phyloP scores from a whole-genome alignment of 2,888 invertebrate genomes.

The Choristoneura rosaceana region DNA sequence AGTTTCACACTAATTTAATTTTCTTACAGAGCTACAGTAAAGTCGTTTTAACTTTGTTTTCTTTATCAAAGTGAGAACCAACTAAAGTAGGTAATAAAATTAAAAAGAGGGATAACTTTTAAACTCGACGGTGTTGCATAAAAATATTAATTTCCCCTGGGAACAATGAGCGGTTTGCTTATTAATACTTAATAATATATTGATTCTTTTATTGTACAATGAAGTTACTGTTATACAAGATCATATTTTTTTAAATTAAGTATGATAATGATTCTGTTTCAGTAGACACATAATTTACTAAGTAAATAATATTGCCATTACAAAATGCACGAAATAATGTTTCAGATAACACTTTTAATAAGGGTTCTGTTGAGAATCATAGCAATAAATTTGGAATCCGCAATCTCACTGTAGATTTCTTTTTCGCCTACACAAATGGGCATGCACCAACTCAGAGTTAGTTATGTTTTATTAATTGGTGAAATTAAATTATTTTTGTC shows the following conservation, averaged over 20 bases:
- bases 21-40: constrained; percentile 49
- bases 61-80: constrained; percentile 33
- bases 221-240: neutral
- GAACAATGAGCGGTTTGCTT: constrained; percentile 58
- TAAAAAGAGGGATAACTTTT: constrained; percentile 54
- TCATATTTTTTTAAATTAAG: no score
- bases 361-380: neutral
- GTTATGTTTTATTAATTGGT: neutral
- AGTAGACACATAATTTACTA: neutral
- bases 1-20: constrained; percentile 36
- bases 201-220: constrained; percentile 5
- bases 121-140: constrained; percentile 58
- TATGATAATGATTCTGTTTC: no score
- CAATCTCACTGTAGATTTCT: no score
- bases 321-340: no score
- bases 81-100: constrained; percentile 50
- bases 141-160: constrained; percentile 69
- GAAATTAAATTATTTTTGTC: neutral
- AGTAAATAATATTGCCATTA: neutral
- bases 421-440: no score
- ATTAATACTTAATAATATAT: constrained; percentile 56
- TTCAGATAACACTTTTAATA: no score
- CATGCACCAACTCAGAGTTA: neutral
- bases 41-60: constrained; percentile 45
- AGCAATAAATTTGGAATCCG: neutral